Base-by-base conservation (phyloP, 1,140 invertebrate species). In the Eumeta japonica region DNA sequence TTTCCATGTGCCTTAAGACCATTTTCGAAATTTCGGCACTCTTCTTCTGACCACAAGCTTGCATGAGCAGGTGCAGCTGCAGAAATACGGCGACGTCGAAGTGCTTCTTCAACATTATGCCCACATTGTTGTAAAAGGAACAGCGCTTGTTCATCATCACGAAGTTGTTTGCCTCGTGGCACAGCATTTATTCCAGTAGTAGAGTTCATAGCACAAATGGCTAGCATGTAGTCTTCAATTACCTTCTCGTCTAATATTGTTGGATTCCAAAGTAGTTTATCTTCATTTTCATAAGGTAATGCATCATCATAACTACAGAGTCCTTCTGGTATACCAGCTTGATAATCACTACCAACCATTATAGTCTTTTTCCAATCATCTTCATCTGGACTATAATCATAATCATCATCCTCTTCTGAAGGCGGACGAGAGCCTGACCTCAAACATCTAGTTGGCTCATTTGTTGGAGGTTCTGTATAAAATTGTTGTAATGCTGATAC, bases 31-130 rank as follows among this genome's bases (percentile, higher is more conserved):
- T 94, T 94, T 43, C 89, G 81, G 77, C 94, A 97, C 64, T 98
- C 95, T 68, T 97, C 94, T 66, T 97, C 94, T 11, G 94, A 97
- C 94, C 95, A 98, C 3, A 94, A 78, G 59, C 89, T 90, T 67
- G 85, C 83, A 58, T 92, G 90, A 9, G 62, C 61, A 5, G 70
- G 67, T 0, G 71, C 65, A 45, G 70, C 63, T 3, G 70, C 65
- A 16, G 67, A 63, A 53, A 92, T 84, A 60, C 90, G 85, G 45
- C 90, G 82, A 35, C 91, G 79, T 41, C 94, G 71, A 31, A 96
- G 65, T 3, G 94, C 94, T 76, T 97, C 94, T 46, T 97, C 94
- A 14, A 88, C 79, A 75, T 94, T 97, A 58, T 96, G 91, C 3
- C 92, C 93, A 78, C 94, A 97, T 60, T 97, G 93, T 18, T 94